These are phyloP conservation scores for Callitettix versicolor DNA, from an alignment of 1,140 invertebrate genomes.

Conservation along the genomic window DNA sequence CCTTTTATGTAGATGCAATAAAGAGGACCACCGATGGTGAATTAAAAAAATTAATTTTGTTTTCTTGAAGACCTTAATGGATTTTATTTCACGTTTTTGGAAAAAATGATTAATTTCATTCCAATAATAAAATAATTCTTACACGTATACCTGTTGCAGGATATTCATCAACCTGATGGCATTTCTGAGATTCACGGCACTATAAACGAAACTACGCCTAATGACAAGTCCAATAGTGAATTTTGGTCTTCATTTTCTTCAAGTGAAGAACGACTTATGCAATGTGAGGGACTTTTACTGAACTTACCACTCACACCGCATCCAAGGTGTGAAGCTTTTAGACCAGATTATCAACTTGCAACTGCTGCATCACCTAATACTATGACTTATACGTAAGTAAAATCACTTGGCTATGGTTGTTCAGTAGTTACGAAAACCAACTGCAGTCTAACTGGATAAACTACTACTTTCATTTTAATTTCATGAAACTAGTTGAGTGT, in stretches of 20 bases:
- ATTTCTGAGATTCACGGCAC: conserved; percentile 44
- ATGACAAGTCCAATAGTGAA: conserved; percentile 60
- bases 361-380: conserved; percentile 45
- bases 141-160: conserved; percentile 1
- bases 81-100: no score
- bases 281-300: conserved; percentile 60
- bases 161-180: conserved; percentile 39
- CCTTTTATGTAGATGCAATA: no score
- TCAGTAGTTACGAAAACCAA: no score
- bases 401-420: neutral
- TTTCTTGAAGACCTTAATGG: no score
- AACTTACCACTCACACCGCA: conserved; percentile 57
- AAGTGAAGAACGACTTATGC: conserved; percentile 59
- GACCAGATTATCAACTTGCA: conserved; percentile 32
- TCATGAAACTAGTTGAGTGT: no score
- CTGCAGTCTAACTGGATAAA: neutral
- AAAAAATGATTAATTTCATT: no score
- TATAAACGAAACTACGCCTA: conserved; percentile 47
- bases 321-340: conserved; percentile 36
- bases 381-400: conserved; percentile 47
- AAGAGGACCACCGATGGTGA: no score
- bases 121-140: no score
- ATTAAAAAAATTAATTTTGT: no score
- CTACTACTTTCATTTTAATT: no score
- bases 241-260: conserved; percentile 70